Conservation (phyloP, 2,888 invertebrate species). For the Caenorhabditis uteleia region DNA sequence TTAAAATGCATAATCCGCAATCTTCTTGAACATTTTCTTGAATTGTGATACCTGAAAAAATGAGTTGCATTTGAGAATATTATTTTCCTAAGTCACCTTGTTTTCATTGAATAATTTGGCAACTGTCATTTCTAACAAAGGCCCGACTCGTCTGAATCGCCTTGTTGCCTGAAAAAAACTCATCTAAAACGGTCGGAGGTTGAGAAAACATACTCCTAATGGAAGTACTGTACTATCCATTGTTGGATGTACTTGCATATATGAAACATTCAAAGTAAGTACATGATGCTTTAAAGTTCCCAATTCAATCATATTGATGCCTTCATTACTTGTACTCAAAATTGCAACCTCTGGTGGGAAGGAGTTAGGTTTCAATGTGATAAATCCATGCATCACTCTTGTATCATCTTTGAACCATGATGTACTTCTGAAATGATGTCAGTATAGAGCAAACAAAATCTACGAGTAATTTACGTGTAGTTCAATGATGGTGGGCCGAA, state of each 20-base stretch:
- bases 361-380: conserved; percentile 67
- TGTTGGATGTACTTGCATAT: conserved; percentile 69
- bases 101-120: conserved; percentile 66
- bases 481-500: conserved; percentile 69
- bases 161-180: conserved; percentile 55
- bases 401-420: conserved; percentile 63
- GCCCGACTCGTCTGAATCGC: conserved; percentile 63
- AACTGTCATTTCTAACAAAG: conserved; percentile 67
- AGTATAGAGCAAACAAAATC: too few species aligned
- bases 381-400: conserved; percentile 65
- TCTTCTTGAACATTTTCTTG: conserved; percentile 69
- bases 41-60: conserved; percentile 62
- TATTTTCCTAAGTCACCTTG: conserved; percentile 18
- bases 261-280: conserved; percentile 66
- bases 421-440: conserved; percentile 49
- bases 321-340: conserved; percentile 67
- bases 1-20: conserved; percentile 37
- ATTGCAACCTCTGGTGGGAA: conserved; percentile 68
- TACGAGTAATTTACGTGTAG: conserved; percentile 57
- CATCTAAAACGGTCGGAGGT: not conserved
- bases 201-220: conserved; percentile 54
- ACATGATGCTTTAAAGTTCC: conserved; percentile 66
- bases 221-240: conserved; percentile 65
- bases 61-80: not conserved
- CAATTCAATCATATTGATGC: conserved; percentile 68